Evolutionary conservation across 2,797 vertebrate genomes (phyloP).

Genomic region (Microctenopoma lineatum): DNA sequence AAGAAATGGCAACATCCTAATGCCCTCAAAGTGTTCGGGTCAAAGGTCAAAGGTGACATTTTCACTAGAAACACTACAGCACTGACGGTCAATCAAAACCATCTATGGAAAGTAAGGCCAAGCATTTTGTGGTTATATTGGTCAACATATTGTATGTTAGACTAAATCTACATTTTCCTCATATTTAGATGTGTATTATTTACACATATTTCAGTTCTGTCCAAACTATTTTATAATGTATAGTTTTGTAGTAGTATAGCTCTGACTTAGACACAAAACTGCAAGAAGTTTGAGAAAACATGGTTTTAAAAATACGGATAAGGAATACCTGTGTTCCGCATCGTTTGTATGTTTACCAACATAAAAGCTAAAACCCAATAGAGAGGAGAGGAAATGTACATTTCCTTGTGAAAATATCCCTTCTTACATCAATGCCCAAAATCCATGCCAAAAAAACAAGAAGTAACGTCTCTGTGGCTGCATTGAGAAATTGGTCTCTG

Average conservation of each 20-base stretch:
- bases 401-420: constrained; percentile 78
- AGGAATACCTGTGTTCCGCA: constrained; percentile 29
- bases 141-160: constrained; percentile 2
- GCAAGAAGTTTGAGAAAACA: neutral
- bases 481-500: constrained; percentile 79
- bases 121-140: constrained; percentile 10
- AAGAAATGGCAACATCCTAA: neutral
- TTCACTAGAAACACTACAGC: neutral
- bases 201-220: neutral
- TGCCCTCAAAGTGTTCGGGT: neutral
- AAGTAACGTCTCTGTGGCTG: constrained; percentile 72
- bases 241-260: neutral
- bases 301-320: constrained; percentile 22
- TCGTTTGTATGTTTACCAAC: constrained; percentile 34
- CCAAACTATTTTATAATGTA: neutral
- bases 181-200: constrained; percentile 12
- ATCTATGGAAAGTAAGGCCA: neutral
- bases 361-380: constrained; percentile 42
- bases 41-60: neutral
- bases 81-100: constrained; percentile 8
- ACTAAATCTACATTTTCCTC: constrained; percentile 11
- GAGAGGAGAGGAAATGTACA: constrained; percentile 76
- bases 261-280: constrained; percentile 8
- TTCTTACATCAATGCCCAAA: constrained; percentile 68
- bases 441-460: constrained; percentile 73